Percentiles rank a stretch among this genome's conserved stretches.
Evolutionary conservation across 2,113 vertebrate species (phyloP).

Genomic region (Peromyscus californicus): DNA sequence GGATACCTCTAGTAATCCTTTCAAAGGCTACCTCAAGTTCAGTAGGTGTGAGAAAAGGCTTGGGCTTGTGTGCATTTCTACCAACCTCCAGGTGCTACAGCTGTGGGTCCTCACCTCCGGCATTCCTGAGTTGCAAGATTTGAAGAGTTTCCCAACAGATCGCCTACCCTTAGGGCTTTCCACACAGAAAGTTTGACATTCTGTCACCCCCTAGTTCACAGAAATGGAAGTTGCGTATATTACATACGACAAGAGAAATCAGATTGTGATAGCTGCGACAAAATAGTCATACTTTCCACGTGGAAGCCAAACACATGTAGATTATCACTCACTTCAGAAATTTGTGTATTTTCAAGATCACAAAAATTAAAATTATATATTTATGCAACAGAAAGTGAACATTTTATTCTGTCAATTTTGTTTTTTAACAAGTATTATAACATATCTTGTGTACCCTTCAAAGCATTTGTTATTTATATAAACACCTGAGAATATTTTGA

Average conservation of each 20-base stretch:
- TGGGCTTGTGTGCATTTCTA: neutral
- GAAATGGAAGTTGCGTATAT: neutral
- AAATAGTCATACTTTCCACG: neutral
- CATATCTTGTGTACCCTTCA: neutral
- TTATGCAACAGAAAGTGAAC: neutral
- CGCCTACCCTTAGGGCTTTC: neutral
- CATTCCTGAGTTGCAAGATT: neutral
- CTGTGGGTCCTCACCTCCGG: rapidly evolving
- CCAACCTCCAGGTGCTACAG: neutral
- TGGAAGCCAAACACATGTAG: neutral
- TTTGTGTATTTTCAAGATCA: neutral
- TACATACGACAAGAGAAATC: neutral
- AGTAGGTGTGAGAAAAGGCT: neutral
- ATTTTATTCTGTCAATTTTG: neutral
- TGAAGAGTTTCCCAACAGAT: neutral
- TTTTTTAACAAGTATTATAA: neutral
- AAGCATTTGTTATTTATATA: slow-evolving; percentile 2
- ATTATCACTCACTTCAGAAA: neutral
- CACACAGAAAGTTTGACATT: neutral
- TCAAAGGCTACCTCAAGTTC: neutral
- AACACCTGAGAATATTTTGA: neutral
- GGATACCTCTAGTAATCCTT: neutral
- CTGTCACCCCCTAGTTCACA: neutral
- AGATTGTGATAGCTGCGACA: neutral
- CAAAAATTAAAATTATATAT: neutral